Evolutionary conservation across 1,140 invertebrate species (phyloP).

Genomic region (Bombus superbus): DNA sequence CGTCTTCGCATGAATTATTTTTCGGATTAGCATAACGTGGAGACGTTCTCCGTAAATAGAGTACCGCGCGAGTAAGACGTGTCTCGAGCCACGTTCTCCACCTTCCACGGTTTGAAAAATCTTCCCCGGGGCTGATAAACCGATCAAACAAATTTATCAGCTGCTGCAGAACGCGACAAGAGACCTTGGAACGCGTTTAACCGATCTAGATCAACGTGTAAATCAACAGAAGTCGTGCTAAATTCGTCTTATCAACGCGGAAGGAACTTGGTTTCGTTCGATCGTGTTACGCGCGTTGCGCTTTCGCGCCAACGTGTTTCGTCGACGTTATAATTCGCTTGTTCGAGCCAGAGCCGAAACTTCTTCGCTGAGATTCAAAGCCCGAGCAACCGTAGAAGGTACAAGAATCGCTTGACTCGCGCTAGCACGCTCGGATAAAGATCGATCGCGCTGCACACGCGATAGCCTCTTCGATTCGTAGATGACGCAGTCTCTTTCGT

Average conservation of each 20-base stretch:
- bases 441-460: no score
- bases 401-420: neutral
- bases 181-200: conserved; percentile 1
- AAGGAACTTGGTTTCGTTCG: neutral
- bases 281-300: neutral
- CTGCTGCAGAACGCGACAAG: neutral
- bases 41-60: neutral
- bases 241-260: neutral
- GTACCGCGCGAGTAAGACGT: neutral
- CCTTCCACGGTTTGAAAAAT: neutral
- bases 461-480: no score
- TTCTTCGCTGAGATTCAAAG: no score
- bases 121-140: neutral
- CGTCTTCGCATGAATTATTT: neutral
- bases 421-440: no score
- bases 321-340: no score
- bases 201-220: conserved; percentile 3
- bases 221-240: neutral
- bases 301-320: neutral
- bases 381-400: neutral
- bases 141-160: conserved; percentile 16
- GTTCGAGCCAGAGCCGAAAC: no score
- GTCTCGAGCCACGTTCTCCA: neutral
- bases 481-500: no score
- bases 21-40: conserved; percentile 9